These are phyloP conservation scores for Elephas maximus DNA, from an alignment of 2,113 vertebrate species.

Conservation along the genomic window DNA sequence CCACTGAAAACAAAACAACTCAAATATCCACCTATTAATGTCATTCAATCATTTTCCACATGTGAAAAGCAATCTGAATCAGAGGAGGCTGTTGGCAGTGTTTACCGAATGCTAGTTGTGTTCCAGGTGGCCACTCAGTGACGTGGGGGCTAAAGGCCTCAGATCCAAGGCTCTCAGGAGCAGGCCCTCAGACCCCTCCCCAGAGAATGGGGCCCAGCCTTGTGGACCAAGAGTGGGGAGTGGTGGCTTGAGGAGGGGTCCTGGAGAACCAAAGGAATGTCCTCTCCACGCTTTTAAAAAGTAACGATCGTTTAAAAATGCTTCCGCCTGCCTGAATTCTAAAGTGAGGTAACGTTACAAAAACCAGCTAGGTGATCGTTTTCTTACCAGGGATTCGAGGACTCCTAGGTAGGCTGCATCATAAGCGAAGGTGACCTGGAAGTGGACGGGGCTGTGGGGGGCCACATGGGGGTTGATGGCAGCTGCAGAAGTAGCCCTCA, in stretches of 20 bases:
- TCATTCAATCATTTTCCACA: not conserved
- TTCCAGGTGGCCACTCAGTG: conserved; percentile 80
- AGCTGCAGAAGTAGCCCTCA: not conserved
- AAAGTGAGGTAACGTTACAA: not conserved
- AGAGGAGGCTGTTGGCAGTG: not conserved
- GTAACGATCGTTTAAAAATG: accelerated
- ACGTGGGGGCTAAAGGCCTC: conserved; percentile 79
- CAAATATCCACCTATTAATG: no score
- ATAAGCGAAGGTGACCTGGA: accelerated
- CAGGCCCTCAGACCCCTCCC: not conserved
- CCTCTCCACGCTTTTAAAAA: accelerated
- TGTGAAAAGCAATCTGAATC: not conserved
- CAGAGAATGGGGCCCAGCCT: not conserved
- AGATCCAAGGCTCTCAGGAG: conserved; percentile 41
- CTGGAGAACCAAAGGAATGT: accelerated
- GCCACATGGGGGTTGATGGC: accelerated
- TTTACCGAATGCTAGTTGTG: conserved; percentile 82
- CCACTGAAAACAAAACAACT: not conserved
- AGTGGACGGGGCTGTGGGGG: accelerated
- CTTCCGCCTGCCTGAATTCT: not conserved
- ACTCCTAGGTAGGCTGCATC: not conserved
- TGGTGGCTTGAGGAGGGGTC: not conserved
- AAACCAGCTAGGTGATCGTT: not conserved
- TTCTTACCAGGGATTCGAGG: not conserved
- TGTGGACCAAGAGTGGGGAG: no score